Conservation (phyloP, 2,888 invertebrate genomes). For the Congeria kusceri region DNA sequence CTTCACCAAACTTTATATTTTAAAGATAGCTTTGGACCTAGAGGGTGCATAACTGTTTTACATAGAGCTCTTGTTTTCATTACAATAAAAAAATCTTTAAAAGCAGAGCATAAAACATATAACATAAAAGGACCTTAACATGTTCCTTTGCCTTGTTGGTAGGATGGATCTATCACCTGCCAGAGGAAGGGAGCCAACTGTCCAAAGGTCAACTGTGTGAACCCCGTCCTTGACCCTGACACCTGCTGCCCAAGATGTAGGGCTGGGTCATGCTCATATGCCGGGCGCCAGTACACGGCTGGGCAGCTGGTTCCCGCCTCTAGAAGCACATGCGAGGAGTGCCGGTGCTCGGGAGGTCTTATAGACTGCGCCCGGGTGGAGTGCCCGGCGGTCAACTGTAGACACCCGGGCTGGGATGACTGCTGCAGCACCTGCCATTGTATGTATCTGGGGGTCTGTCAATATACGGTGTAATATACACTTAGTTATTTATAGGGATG, state of each 20-base stretch:
- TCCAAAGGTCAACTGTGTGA: conserved; percentile 68
- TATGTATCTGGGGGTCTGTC: conserved; percentile 30
- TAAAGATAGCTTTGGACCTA: too few relatives aligned
- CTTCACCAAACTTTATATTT: too few relatives aligned
- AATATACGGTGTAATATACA: background rate
- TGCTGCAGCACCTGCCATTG: conserved; percentile 80
- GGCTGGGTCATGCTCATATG: conserved; percentile 62
- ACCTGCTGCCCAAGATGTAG: conserved; percentile 79
- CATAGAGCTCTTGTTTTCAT: too few relatives aligned
- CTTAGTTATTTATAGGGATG: too few relatives aligned
- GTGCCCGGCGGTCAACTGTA: conserved; percentile 75
- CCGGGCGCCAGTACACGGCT: conserved; percentile 64
- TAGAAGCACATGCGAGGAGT: conserved; percentile 73
- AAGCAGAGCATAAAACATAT: too few relatives aligned
- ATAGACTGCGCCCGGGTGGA: conserved; percentile 68
- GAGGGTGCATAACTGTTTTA: too few relatives aligned
- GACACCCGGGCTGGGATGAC: conserved; percentile 66
- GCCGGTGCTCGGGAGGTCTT: conserved; percentile 74
- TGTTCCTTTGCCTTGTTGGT: background rate
- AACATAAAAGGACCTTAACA: too few relatives aligned
- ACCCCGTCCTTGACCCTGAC: conserved; percentile 70
- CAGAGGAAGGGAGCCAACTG: conserved; percentile 56
- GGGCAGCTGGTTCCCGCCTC: conserved; percentile 74
- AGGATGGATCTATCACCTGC: conserved; percentile 79
- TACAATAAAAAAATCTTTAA: too few relatives aligned